Evolutionary conservation across 2,888 invertebrate species (phyloP), one percentile per base, ranked within the genome.

Genomic region (Drosophila meridionalis): DNA sequence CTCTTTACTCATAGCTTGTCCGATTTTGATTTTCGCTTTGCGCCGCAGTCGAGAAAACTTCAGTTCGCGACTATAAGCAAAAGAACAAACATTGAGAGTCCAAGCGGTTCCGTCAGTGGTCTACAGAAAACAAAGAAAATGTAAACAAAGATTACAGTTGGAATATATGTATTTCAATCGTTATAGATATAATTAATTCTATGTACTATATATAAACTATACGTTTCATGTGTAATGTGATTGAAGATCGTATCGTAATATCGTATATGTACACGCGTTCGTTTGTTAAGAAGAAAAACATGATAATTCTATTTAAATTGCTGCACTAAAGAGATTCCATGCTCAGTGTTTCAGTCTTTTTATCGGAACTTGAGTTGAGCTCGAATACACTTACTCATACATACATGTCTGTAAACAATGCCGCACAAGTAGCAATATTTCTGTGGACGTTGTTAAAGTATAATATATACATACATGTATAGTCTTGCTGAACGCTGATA

Each of bases 11-110:
- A 43, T 30, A 4, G 12, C 42, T 63, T n/a, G 14, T 5, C 6
- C 11, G 30, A 34, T 34, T 52, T 26, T 4, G 11, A n/a, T 9
- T n/a, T 52, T 26, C 12, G n/a, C 11, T 28, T 26, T 40, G 40
- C 20, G 12, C 28, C 4, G 0, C 26, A 7, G 38, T n/a, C 45
- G 34, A 2, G 2, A 2, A 12, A 30, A 11, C 20, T 48, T 67
- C 40, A 79, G 60, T 76, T 42, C 20, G 53, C 45, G 28, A 26
- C 36, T 11, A 32, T 8, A 28, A n/a, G 36, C 26, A 26, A 32
- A 36, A 34, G 1, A 12, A 34, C 0, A 32, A 57, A 20, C 36
- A 40, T 52, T 38, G 26, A 4, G 52, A 9, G 14, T 28, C 7
- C 11, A 8, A 7, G 2, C 14, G 30, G 36, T 36, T 20, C 34